Evolutionary conservation across 1,140 invertebrate genomes (phyloP), one percentile per base, ranked within the genome.

Genomic region (Hycleus phaleratus): DNA sequence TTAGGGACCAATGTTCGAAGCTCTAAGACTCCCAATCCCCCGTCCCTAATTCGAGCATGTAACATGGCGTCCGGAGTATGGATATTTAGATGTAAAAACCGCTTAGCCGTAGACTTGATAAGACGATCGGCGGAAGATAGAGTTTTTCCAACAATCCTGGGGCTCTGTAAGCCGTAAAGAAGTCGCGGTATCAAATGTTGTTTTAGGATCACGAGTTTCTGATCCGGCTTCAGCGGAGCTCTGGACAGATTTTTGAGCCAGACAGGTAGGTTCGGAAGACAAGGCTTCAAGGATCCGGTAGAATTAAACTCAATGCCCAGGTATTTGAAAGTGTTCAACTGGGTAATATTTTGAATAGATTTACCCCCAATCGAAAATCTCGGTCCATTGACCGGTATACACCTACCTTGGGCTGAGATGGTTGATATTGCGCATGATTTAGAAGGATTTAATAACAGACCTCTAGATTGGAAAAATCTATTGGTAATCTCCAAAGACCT

Each of bases 61-160:
- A 77, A 67, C 26, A 68, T 74, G 0, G 54, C 67, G 0, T 57
- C 68, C 0, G 71, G 64, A 0, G 62, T 54, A 53, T 77, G 74
- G 4, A 63, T 48, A 0, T 73, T 74, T 0, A 76, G 51, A 8
- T 60, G n/a, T 2, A 75, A 47, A 70, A 70, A 73, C 24, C 60
- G 53, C 46, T 71, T 52, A 0, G 72, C 65, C 0, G 53, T 49
- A 1, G 12, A 11, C 24, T 70, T 59, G 18, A 58, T 38, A 1
- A 24, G 3, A 5, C 24, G 6, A 12, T 63, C 58, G 6, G 38
- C 9, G 4, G 49, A 38, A 5, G 24, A 50, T 9, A 56, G 45
- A 3, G 43, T n/a, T n/a, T 38, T 46, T 2, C 7, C 49, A n/a
- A 32, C 38, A 11, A 52, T 32, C 1, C 10, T 8, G 5, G 42